Evolutionary conservation across 30 jellyfish, hydroid and myxozoan species (phyloP).

Genomic region (Aurelia coerulea): DNA sequence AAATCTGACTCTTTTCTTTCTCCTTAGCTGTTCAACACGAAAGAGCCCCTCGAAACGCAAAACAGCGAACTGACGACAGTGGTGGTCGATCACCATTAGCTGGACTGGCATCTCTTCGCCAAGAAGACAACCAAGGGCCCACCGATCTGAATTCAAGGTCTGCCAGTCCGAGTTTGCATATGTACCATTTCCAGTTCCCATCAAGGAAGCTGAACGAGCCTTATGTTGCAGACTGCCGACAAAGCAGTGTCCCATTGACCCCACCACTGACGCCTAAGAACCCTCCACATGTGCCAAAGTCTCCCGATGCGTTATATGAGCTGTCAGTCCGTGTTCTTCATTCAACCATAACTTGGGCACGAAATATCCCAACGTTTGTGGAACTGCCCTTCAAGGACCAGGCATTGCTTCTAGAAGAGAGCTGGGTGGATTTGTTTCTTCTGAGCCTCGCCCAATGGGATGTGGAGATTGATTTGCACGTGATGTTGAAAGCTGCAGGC

Average conservation of each 20-base stretch:
- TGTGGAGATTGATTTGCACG: constrained; percentile 63
- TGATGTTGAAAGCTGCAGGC: constrained; percentile 59
- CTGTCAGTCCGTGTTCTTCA: constrained; percentile 63
- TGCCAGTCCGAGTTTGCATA: constrained; percentile 46
- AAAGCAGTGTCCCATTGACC: constrained; percentile 68
- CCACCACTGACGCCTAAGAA: constrained; percentile 75
- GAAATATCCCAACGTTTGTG: constrained; percentile 85
- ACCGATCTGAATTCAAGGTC: constrained; percentile 16
- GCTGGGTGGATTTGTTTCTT: constrained; percentile 84
- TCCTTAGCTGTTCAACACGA: constrained; percentile 92
- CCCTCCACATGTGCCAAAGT: constrained; percentile 67
- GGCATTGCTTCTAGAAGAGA: constrained; percentile 75
- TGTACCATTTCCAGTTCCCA: constrained; percentile 73
- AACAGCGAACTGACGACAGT: constrained; percentile 47
- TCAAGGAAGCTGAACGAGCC: constrained; percentile 45
- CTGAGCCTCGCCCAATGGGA: constrained; percentile 85
- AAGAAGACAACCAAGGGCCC: constrained; percentile 6
- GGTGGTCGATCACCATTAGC: constrained; percentile 24
- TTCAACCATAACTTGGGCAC: constrained; percentile 84
- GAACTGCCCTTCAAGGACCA: constrained; percentile 89
- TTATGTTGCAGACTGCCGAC: constrained; percentile 62
- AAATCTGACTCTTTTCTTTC: background rate
- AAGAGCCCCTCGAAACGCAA: constrained; percentile 83
- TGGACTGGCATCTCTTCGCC: background rate
- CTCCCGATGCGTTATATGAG: constrained; percentile 80